A percentile compares a stretch with the other conserved stretches of the same genome.
Conservation (phyloP, 2,113 vertebrate species). For the Trachemys scripta region DNA sequence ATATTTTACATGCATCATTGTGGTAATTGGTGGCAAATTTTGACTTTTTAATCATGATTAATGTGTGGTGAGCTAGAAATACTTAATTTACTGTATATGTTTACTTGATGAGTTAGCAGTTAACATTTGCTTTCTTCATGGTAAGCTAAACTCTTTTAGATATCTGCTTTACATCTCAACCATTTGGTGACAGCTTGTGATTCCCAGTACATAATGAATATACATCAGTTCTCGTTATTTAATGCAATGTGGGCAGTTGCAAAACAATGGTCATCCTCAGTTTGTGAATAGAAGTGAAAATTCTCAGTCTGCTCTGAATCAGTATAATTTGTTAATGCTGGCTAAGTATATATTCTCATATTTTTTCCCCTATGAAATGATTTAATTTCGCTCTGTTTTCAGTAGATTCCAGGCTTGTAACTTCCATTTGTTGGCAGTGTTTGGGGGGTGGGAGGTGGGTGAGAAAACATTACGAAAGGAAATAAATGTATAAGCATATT, state of each 20-base stretch:
- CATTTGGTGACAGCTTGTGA: background rate
- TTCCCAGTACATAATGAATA: accelerated
- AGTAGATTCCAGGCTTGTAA: background rate
- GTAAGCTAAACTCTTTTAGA: background rate
- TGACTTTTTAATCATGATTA: accelerated
- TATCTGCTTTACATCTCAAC: background rate
- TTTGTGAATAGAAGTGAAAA: background rate
- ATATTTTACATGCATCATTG: accelerated
- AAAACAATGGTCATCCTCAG: background rate
- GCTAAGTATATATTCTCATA: background rate
- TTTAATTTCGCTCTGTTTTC: background rate
- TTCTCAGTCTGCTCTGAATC: background rate
- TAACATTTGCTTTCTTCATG: background rate
- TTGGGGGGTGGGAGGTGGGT: background rate
- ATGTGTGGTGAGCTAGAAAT: accelerated
- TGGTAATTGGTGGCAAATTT: accelerated
- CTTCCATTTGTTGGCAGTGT: background rate
- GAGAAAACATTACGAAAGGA: background rate
- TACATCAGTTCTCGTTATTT: background rate
- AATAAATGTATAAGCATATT: constrained; percentile 31
- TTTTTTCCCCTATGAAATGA: background rate
- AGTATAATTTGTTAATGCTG: accelerated
- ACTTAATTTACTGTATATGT: accelerated
- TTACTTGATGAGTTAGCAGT: accelerated
- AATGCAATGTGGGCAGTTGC: background rate